Percentiles rank a stretch among this genome's conserved stretches.
Conservation (phyloP, 2,888 invertebrate genomes). For the Chorisops tibialis region DNA sequence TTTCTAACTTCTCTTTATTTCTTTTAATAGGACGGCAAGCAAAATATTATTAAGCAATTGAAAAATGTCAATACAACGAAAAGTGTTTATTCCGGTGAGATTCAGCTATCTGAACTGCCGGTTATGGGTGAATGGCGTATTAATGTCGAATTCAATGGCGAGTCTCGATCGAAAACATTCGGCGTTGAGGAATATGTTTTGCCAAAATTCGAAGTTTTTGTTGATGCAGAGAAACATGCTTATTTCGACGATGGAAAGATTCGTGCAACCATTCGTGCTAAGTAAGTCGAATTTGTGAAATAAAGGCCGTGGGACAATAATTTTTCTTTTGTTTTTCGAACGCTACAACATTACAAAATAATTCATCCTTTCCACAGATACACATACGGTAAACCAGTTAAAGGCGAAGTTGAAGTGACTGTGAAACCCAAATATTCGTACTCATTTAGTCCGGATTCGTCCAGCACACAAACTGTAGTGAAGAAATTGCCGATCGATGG, state of each 20-base stretch:
- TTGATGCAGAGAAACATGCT: slow-evolving; percentile 77
- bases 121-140: slow-evolving; percentile 87
- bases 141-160: slow-evolving; percentile 60
- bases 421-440: slow-evolving; percentile 67
- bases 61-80: slow-evolving; percentile 61
- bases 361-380: slow-evolving; percentile 57
- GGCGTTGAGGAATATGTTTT: slow-evolving; percentile 87
- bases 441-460: slow-evolving; percentile 49
- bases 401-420: slow-evolving; percentile 78
- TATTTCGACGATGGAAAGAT: slow-evolving; percentile 78
- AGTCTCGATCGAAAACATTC: slow-evolving; percentile 47
- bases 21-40: slow-evolving; percentile 62
- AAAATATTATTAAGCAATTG: slow-evolving; percentile 82
- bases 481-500: slow-evolving; percentile 68
- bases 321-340: not conserved
- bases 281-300: slow-evolving; percentile 53
- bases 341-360: not conserved
- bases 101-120: slow-evolving; percentile 76
- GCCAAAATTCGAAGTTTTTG: slow-evolving; percentile 88
- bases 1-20: slow-evolving; percentile 8
- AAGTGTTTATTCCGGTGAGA: slow-evolving; percentile 73
- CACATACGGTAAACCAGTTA: slow-evolving; percentile 81
- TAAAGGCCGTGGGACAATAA: not conserved
- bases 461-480: slow-evolving; percentile 54
- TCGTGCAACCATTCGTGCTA: slow-evolving; percentile 74